Evolutionary conservation across 2,113 vertebrate species (phyloP), one percentile per base, ranked within the genome.

Genomic region (Thermophis baileyi): DNA sequence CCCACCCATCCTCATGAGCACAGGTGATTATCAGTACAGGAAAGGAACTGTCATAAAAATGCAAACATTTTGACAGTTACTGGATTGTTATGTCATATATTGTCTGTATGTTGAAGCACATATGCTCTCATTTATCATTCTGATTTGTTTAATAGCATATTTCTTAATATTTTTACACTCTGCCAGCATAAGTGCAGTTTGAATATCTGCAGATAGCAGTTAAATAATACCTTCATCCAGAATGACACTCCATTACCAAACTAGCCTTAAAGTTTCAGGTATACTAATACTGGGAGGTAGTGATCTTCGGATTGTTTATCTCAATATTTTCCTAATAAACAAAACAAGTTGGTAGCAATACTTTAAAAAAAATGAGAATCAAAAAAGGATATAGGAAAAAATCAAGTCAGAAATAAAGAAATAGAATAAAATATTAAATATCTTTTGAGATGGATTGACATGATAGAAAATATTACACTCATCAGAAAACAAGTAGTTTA

Each of bases 21-120:
- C 99, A 99, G 98, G 98, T 99, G 99, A 99, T 98, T 99, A 98
- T 98, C 98, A 98, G 95, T 95, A 98, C 97, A 97, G 95, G 97
- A 95, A 93, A 89, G 94, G 94, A 91, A 94, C 92, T 93, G 86
- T 90, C 93, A 91, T 25, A 87, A 86, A 88, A 51, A 54, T 89
- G 95, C 87, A 89, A 91, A 47, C n/a, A 91, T 89, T n/a, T 94
- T 94, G 93, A 93, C 93, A 95, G 85, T 93, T 90, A 89, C 14
- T 0, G 57, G 90, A 55, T 74, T 94, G 74, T 95, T 40, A 44
- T 81, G 94, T 92, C 6, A 2, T 86, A 0, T 92, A 85, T 89
- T 69, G 12, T 89, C 88, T 96, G 93, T 91, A 91, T 91, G 95
- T 91, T 91, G 90, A 94, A 93, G 35, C 7, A 27, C 49, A 92